A percentile compares a stretch with the other conserved stretches of the same genome.
Conservation (phyloP, 1,140 invertebrate species). For the Psilanteris sp. region DNA sequence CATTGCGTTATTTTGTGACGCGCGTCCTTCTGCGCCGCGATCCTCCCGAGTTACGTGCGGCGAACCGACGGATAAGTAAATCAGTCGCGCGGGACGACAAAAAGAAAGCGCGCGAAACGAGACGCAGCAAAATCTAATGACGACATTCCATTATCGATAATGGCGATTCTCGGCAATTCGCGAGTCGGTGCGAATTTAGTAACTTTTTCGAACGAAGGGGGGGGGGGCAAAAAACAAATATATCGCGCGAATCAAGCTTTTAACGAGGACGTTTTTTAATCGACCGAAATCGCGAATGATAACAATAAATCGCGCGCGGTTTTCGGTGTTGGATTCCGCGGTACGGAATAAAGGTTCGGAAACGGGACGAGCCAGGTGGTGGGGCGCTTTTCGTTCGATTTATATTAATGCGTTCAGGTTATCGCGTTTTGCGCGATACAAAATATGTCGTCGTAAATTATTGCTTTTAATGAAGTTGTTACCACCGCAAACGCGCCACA, state of each 20-base stretch:
- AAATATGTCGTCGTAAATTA: constrained; percentile 68
- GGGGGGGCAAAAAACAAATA: too few species aligned
- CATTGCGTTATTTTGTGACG: constrained; percentile 51
- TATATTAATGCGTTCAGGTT: too few species aligned
- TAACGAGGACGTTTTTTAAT: too few species aligned
- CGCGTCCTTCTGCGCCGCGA: constrained; percentile 38
- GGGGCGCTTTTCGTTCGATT: too few species aligned
- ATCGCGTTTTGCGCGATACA: constrained; percentile 6
- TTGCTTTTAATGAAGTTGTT: constrained; percentile 73
- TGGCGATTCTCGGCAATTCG: constrained; percentile 56
- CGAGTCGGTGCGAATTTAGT: constrained; percentile 58
- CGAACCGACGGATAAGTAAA: constrained; percentile 61
- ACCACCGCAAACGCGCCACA: constrained; percentile 59
- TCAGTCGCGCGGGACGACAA: constrained; percentile 41
- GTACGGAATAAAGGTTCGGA: too few species aligned
- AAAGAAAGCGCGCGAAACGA: constrained; percentile 43
- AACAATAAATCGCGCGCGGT: too few species aligned
- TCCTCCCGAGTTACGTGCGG: constrained; percentile 47
- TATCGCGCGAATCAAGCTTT: too few species aligned
- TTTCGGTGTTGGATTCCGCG: too few species aligned
- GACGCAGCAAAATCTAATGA: constrained; percentile 50
- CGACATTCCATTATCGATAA: constrained; percentile 60
- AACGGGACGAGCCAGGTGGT: too few species aligned
- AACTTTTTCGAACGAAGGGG: too few species aligned
- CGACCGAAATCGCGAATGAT: too few species aligned